Evolutionary conservation across 1,140 invertebrate genomes (phyloP), one percentile per base, ranked within the genome.

Genomic region (Lucilia cuprina): DNA sequence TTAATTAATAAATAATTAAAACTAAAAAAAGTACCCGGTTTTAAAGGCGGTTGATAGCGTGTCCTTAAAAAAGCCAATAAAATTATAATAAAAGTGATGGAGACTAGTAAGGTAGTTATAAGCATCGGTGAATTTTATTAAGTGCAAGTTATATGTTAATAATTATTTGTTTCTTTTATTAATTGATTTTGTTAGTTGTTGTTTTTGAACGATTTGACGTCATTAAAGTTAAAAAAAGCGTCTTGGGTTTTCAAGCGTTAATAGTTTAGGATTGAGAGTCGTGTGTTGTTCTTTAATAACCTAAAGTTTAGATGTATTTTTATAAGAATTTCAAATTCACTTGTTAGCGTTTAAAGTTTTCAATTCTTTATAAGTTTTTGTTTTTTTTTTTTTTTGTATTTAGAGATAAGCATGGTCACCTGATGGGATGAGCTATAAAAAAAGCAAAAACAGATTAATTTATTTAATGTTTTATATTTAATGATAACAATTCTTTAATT

Each of bases 31-130:
- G 25, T 80, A 80, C 77, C 77, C 77, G 49, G 41, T 50, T 21
- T 70, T 70, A 21, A 21, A 70, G 77, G 19, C n/a, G n/a, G 41
- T 49, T 50, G 75, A 19, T 78, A 21, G 77, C 77, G 77, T 3
- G 41, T 47, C 77, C 77, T 80, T 10, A 49, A 19, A 25, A 50
- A 80, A 80, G 77, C 77, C 41, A 80, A 47, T 80, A 80, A 80
- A n/a, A 49, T 80, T 80, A 80, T 49, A 49, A 80, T 49, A 49
- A 80, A 80, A 34, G 41, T 80, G n/a, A 80, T 19, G 10, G 77
- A 49, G 19, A 49, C 19, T 80, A 80, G 19, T 41, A 80, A 50
- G 4, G 77, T 80, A 70, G 55, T 41, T 41, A 77, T 34, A 50
- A 80, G n/a, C 77, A 80, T 80, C 41, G 41, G 41, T n/a, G 47